These are phyloP conservation scores for Alectura lathami DNA, from an alignment of 2,113 vertebrate genomes.

Conservation along the genomic window DNA sequence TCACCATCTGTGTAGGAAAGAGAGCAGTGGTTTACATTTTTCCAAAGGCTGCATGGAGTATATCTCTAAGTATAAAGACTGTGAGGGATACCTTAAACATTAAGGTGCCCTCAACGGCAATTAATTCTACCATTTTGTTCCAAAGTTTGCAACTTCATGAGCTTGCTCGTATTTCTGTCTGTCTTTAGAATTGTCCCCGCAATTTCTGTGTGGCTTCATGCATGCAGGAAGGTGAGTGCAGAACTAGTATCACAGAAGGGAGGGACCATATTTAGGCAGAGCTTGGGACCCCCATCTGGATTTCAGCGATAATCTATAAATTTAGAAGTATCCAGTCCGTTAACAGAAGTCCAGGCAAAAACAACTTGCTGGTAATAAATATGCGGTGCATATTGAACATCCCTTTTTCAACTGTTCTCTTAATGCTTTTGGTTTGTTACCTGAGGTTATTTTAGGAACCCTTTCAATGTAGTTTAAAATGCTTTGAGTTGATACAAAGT, in stretches of 20 bases:
- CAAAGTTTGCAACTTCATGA: background rate
- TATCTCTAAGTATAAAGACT: too few relatives aligned
- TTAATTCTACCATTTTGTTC: background rate
- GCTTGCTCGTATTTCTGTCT: background rate
- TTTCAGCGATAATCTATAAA: background rate
- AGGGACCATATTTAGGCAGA: background rate
- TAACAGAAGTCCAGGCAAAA: background rate
- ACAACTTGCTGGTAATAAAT: background rate
- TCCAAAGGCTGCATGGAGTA: background rate
- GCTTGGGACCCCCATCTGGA: background rate
- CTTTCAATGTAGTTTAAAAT: background rate
- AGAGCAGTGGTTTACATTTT: background rate
- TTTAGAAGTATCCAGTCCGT: background rate
- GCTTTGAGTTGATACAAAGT: background rate
- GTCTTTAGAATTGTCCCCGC: too few relatives aligned
- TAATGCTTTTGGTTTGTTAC: background rate
- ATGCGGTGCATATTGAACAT: background rate
- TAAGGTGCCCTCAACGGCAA: background rate
- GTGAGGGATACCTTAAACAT: background rate
- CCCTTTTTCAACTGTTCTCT: background rate
- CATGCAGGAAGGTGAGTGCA: background rate
- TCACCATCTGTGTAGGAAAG: background rate
- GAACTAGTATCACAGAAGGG: background rate
- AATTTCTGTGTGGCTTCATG: background rate
- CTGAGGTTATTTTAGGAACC: background rate